Base-by-base conservation (phyloP, 2,113 vertebrate genomes). In the Heterotilapia buettikoferi region DNA sequence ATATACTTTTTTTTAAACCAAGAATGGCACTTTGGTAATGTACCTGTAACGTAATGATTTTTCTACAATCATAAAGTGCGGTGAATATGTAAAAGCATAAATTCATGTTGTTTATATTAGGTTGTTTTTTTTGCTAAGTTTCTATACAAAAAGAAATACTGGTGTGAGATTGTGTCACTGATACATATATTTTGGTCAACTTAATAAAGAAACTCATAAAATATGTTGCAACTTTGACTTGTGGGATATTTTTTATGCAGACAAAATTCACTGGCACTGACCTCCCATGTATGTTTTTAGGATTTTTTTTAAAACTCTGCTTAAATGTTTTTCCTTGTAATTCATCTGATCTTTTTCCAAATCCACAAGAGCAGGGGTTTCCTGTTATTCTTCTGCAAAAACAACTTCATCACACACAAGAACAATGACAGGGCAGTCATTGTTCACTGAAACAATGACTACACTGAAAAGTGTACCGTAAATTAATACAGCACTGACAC, bases 131-230 rank as follows among this genome's bases (percentile, higher is more conserved):
- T 93, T 89, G 90, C 87, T 88, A 91, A 88, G 82, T 90, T 92
- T 86, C 71, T 61, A 87, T 86, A 47, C 57, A 21, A 43, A 84
- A 85, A 87, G 82, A 54, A 84, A 88, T 89, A 63, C n/a, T 87
- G 84, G 93, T 82, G 89, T 94, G 92, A 91, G 88, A 93, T 93
- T 95, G 86, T 92, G 90, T 78, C 40, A 82, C 33, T 90, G 89
- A 90, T 83, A 86, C 63, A 89, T 90, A 89, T 91, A 89, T 93
- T 94, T 95, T 88, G 86, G n/a, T 92, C 91, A 92, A 71, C 87
- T 92, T 79, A 93, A 90, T 94, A 93, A 94, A 93, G 38, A 89
- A 76, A 86, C 33, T 7, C 66, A 71, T 84, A 14, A 84, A 81
- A 83, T 43, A n/a, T 78, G n/a, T 68, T 71, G 71, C 7, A 54